Conservation (phyloP, 2,888 invertebrate genomes). For the Drosophila pseudotakahashii region DNA sequence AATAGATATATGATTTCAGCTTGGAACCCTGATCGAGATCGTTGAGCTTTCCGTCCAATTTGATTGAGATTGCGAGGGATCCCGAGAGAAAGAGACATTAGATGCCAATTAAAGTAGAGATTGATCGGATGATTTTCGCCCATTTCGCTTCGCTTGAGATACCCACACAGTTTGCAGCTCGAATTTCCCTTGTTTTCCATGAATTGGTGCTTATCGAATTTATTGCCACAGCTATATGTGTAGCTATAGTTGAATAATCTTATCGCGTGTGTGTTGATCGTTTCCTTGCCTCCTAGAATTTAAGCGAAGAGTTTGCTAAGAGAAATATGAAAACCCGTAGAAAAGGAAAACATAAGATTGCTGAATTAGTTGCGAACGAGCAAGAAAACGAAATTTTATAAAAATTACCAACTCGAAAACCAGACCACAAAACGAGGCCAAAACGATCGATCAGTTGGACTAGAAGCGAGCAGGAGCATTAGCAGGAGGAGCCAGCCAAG, state of each 20-base stretch:
- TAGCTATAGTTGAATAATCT: slow-evolving; percentile 24
- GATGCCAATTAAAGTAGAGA: slow-evolving; percentile 36
- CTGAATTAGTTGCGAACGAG: slow-evolving; percentile 74
- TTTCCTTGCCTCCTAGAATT: slow-evolving; percentile 49
- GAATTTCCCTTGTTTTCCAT: slow-evolving; percentile 53
- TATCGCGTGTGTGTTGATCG: slow-evolving; percentile 16
- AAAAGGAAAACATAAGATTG: slow-evolving; percentile 59
- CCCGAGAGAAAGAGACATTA: slow-evolving; percentile 27
- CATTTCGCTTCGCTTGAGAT: slow-evolving; percentile 26
- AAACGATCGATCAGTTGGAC: slow-evolving; percentile 36
- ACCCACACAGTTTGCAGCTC: slow-evolving; percentile 5
- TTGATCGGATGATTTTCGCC: slow-evolving; percentile 1
- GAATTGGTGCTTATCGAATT: slow-evolving; percentile 82
- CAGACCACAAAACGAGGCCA: slow-evolving; percentile 56
- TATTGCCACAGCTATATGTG: slow-evolving; percentile 64
- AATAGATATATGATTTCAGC: slow-evolving; percentile 30
- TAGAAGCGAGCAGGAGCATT: not conserved
- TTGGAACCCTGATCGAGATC: slow-evolving; percentile 17
- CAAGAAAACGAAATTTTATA: slow-evolving; percentile 47
- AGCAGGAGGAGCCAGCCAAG: slow-evolving; percentile 20
- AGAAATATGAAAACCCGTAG: slow-evolving; percentile 7
- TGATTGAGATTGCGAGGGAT: slow-evolving; percentile 21
- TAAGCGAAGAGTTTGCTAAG: slow-evolving; percentile 21
- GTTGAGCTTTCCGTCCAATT: slow-evolving; percentile 63
- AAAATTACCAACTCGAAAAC: slow-evolving; percentile 44